Evolutionary conservation across 2,888 invertebrate species (phyloP), one percentile per base, ranked within the genome.

Genomic region (Thymelicus acteon): DNA sequence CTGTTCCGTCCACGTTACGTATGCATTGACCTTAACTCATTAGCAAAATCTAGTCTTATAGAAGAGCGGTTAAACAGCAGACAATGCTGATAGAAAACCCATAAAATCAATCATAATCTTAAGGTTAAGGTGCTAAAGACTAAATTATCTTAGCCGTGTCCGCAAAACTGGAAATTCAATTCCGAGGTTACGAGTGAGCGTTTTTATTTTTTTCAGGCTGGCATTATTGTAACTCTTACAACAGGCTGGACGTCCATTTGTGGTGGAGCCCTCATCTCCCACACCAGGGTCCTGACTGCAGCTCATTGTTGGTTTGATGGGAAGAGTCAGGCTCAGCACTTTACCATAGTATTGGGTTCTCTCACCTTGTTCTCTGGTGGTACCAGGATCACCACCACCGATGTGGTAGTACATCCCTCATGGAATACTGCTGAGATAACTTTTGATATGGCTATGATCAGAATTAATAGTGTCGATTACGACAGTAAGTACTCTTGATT

Each of bases 281-380:
- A 78, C 52, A 90, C 82, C 0, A 77, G 88, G 7, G 83, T 92
- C 8, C 76, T 93, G 0, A 91, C 92, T 0, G 93, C 92, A 0
- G 92, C 91, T 0, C 92, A 93, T 67, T 92, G 92, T 78, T 93
- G 92, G 92, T 89, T 82, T 80, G 93, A 92, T 7, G 93, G 92
- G 0, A 73, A 81, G 66, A 85, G 74, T 69, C 89, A 86, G 70
- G 90, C 90, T 0, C 78, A 61, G 0, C 75, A 75, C 61, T 91
- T 93, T 76, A 89, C 88, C 6, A 72, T 90, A 1, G 92, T 92
- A 0, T 83, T 93, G 0, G 92, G 92, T 0, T 90, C 92, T 4
- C 63, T 86, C 0, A 87, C 84, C 2, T 81, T 93, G 60, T 92
- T 91, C 82, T 79, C 82, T 1, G 92, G 92, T 12, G 92, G 92